A percentile compares a stretch with the other conserved stretches of the same genome.
These are phyloP conservation scores for Helarctos malayanus DNA, from an alignment of 2,797 vertebrate genomes.

Conservation along the genomic window DNA sequence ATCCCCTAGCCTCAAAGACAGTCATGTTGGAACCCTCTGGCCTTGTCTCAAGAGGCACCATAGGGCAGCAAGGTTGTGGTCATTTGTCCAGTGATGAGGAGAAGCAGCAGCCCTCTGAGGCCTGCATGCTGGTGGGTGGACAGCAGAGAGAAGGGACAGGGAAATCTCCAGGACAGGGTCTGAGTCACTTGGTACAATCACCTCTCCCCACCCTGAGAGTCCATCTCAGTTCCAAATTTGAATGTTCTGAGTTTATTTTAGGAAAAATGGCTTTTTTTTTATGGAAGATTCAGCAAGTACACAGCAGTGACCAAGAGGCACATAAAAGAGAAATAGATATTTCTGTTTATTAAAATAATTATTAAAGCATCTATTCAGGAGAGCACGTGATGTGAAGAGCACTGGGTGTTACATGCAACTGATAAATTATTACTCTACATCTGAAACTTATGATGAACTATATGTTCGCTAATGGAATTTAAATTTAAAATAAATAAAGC, in stretches of 20 bases:
- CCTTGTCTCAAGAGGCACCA: neutral
- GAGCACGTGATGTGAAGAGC: too few relatives aligned
- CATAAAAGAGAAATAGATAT: neutral
- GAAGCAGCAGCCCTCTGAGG: neutral
- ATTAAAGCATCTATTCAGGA: neutral
- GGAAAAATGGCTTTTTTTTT: neutral
- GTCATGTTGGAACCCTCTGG: neutral
- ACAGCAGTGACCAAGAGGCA: neutral
- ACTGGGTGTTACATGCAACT: too few relatives aligned
- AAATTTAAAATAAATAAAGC: too few relatives aligned
- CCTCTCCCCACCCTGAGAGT: neutral
- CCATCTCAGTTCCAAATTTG: neutral
- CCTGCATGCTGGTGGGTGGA: neutral
- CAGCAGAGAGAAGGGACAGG: neutral
- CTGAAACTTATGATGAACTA: too few relatives aligned
- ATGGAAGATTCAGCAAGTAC: neutral
- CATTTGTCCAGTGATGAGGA: neutral
- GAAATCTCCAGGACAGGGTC: neutral
- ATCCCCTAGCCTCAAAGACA: neutral
- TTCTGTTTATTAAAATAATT: neutral
- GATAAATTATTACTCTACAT: too few relatives aligned
- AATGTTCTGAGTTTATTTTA: slow-evolving; percentile 40
- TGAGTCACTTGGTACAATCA: neutral
- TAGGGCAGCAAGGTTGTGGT: neutral
- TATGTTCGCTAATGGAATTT: too few relatives aligned